Base-by-base conservation (phyloP, 2,888 invertebrate genomes). In the Cremastobaeus sp. region DNA sequence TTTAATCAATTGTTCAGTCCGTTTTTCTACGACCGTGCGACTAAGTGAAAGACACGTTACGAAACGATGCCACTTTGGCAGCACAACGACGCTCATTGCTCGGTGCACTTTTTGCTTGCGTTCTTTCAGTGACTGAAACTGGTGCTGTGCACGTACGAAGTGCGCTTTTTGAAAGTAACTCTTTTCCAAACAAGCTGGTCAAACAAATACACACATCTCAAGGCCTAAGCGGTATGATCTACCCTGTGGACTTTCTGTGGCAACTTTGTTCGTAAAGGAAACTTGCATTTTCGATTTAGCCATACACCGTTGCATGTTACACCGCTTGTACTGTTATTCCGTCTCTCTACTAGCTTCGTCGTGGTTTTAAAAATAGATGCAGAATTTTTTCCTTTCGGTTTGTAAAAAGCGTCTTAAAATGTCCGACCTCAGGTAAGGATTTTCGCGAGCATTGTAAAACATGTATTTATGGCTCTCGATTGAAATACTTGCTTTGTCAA, bases 271-370 rank as follows among this genome's bases (percentile, higher is more conserved):
- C n/a, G n/a, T 32, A 55, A 66, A 28, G 34, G 28, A 45, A 54
- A 14, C 34, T 1, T 15, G 30, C 28, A 32, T 48, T 34, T 43
- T 57, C 35, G 35, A 11, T 43, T 52, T 28, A 68, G 50, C 47
- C 69, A 69, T 69, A 60, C 37, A 54, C 47, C 37, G 54, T 35
- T 65, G 47, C 45, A 65, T 37, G 47, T 18, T 65, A 43, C 32
- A 65, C 25, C 14, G 9, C 57, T 66, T 66, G 66, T 66, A 66
- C 66, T 66, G 41, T 47, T 54, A 50, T n/a, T 48, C 18, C 3
- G 55, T 39, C 54, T 64, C 55, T 45, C 54, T 3, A 32, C 34
- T 32, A 3, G 25, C 25, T 25, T 25, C n/a, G n/a, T n/a, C n/a
- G n/a, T n/a, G n/a, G n/a, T n/a, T n/a, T n/a, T n/a, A n/a, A n/a